Percentiles rank a stretch among this genome's conserved stretches.
Conservation (phyloP, 2,113 vertebrate genomes). For the Ranitomeya variabilis region DNA sequence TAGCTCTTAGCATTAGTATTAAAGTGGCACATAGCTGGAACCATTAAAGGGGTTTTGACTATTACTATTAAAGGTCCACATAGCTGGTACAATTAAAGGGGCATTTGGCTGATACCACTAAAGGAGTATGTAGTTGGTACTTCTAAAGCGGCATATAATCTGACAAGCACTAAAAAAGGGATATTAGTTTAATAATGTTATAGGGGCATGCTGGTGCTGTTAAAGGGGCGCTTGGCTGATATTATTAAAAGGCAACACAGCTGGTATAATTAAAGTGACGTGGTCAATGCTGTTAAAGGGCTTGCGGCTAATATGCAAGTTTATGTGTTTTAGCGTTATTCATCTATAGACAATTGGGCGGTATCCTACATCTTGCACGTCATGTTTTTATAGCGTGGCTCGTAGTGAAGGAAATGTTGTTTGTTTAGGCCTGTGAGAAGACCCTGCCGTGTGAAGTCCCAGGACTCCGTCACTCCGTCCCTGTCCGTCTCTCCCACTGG, state of each 20-base stretch:
- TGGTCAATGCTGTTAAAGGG: too few species aligned
- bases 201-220: too few species aligned
- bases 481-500: constrained; percentile 22
- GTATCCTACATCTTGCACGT: not conserved
- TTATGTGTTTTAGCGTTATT: not conserved
- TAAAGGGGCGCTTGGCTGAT: too few species aligned
- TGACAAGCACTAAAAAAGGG: too few species aligned
- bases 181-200: too few species aligned
- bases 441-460: constrained; percentile 22
- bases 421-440: constrained; percentile 51
- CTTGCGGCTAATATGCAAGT: not conserved
- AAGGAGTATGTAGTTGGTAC: too few species aligned
- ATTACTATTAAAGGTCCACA: not conserved
- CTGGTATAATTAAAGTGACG: too few species aligned
- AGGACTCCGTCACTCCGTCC: not conserved
- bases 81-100: too few species aligned
- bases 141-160: too few species aligned
- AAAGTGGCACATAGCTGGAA: not conserved
- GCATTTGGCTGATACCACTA: too few species aligned
- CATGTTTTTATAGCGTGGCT: not conserved
- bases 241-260: not conserved
- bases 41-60: not conserved
- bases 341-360: not conserved
- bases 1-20: not conserved
- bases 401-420: constrained; percentile 41